phyloP scores from a whole-genome alignment of 2,888 invertebrate genomes.

The Hydriomena furcata region DNA sequence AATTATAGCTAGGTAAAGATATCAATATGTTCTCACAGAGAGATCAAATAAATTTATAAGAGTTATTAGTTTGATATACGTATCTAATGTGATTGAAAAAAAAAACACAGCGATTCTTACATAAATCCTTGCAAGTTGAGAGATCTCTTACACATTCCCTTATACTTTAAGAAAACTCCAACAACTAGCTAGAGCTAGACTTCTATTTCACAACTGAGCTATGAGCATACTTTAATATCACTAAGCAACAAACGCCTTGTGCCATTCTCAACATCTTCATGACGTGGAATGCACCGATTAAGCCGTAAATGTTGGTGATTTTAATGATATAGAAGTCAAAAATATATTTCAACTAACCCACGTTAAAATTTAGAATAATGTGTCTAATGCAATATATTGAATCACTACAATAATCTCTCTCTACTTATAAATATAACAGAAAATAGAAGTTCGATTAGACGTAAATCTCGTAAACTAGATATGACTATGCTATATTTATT shows the following conservation, averaged over 20 bases:
- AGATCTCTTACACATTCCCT: conserved; percentile 45
- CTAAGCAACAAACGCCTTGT: conserved; percentile 72
- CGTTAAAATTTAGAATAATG: conserved; percentile 66
- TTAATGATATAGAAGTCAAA: conserved; percentile 56
- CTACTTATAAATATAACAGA: conserved; percentile 61
- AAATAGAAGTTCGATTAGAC: conserved; percentile 42
- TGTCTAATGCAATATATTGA: conserved; percentile 56
- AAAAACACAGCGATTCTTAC: conserved; percentile 15
- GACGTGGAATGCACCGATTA: conserved; percentile 55
- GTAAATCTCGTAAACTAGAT: conserved; percentile 30
- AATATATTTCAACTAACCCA: conserved; percentile 63
- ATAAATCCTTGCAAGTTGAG: conserved; percentile 40
- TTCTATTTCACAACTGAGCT: conserved; percentile 78
- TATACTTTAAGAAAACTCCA: conserved; percentile 61
- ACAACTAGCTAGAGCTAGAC: conserved; percentile 74
- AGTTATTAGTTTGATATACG: conserved; percentile 17
- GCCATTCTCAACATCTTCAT: conserved; percentile 48
- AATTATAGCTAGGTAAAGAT: conserved; percentile 28
- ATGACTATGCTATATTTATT: conserved; percentile 58
- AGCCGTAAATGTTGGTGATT: conserved; percentile 59
- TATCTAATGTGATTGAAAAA: conserved; percentile 14
- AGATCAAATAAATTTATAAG: conserved; percentile 17
- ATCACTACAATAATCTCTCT: conserved; percentile 56
- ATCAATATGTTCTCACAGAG: conserved; percentile 21
- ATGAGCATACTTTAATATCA: conserved; percentile 78